A percentile compares a stretch with the other conserved stretches of the same genome.
phyloP scores from a whole-genome alignment of 2,113 vertebrate species.

The Zootoca vivipara region DNA sequence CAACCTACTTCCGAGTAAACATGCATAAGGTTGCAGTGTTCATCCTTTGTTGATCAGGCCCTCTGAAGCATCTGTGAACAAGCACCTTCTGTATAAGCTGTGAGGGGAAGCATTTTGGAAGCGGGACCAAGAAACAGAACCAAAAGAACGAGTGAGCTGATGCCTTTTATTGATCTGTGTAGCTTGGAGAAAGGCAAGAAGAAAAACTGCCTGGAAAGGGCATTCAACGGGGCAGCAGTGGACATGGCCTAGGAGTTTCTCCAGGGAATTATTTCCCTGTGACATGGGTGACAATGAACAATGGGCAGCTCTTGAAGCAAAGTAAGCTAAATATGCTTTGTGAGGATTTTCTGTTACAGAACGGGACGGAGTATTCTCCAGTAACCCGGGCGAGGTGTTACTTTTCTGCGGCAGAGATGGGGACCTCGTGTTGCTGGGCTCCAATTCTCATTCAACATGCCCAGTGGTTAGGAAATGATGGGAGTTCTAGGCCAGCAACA shows the following conservation, averaged over 20 bases:
- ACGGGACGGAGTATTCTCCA: neutral
- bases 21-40: neutral
- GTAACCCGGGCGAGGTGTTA: neutral
- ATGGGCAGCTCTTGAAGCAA: neutral
- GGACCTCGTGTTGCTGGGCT: neutral
- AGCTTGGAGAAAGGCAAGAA: neutral
- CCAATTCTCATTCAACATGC: neutral
- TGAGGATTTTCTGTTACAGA: neutral
- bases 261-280: constrained; percentile 2
- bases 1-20: neutral
- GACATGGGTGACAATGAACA: neutral
- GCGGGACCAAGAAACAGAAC: neutral
- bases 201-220: neutral
- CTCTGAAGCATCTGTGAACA: neutral
- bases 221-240: neutral
- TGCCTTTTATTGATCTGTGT: neutral
- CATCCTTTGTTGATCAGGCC: neutral
- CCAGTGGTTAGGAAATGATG: neutral
- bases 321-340: neutral
- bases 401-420: neutral
- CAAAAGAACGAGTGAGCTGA: neutral
- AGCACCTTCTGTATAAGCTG: neutral
- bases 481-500: neutral
- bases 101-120: neutral
- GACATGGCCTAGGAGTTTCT: neutral